Evolutionary conservation across 2,113 vertebrate species (phyloP).

Genomic region (Spea bombifrons): DNA sequence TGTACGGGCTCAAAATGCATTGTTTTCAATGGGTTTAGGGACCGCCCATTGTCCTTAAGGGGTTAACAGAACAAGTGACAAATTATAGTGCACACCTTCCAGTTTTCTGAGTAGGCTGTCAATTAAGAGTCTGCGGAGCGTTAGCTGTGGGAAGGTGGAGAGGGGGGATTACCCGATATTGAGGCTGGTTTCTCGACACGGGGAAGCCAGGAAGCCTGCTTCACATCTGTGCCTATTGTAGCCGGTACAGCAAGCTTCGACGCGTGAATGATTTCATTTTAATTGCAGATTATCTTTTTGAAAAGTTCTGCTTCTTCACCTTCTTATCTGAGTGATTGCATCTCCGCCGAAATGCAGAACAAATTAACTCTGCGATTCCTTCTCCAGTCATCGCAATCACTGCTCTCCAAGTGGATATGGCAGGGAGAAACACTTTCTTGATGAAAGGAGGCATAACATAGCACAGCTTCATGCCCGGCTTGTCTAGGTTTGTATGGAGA

Average conservation of each 20-base stretch:
- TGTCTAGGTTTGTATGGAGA: neutral
- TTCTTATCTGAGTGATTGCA: slow-evolving; percentile 14
- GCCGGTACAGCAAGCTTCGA: neutral
- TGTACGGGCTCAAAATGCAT: no score
- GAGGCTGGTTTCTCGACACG: neutral
- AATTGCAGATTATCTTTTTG: slow-evolving; percentile 38
- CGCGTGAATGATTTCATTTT: slow-evolving; percentile 19
- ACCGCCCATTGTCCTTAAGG: no score
- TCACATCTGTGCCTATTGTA: slow-evolving; percentile 40
- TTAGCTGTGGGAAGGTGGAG: slow-evolving; percentile 24
- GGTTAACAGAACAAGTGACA: slow-evolving; percentile 25
- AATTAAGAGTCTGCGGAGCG: slow-evolving; percentile 34
- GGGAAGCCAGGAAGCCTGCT: slow-evolving; percentile 24
- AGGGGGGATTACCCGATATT: slow-evolving; percentile 29
- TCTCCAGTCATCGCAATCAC: neutral
- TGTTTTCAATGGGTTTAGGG: no score
- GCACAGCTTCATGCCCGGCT: neutral
- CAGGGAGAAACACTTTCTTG: neutral
- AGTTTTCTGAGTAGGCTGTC: slow-evolving; percentile 31
- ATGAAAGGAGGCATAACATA: neutral
- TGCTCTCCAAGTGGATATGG: no score
- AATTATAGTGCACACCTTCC: slow-evolving; percentile 39
- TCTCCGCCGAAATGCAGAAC: neutral
- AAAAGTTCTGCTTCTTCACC: neutral
- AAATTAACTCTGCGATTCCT: neutral